Evolutionary conservation across 2,113 vertebrate genomes (phyloP), one percentile per base, ranked within the genome.

Genomic region (Herpetotheres cachinnans): DNA sequence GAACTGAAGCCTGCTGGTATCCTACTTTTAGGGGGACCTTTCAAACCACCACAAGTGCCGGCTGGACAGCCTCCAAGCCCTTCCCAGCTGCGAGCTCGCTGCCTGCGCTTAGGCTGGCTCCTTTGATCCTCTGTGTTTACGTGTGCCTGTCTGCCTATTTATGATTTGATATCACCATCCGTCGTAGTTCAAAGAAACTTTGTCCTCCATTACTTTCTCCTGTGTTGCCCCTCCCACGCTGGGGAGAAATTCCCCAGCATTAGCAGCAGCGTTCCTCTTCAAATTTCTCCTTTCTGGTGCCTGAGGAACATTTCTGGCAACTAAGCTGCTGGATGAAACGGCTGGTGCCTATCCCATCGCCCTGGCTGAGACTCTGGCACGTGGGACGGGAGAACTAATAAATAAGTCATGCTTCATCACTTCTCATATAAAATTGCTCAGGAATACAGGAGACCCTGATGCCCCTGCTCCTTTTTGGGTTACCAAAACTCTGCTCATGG

Each of bases 11-110:
- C 71, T 90, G 54, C 47, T 56, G 76, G 16, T 62, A 32, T 77
- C 59, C 34, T 25, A 13, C 20, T 86, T 89, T 21, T 32, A 49
- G 32, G 40, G 24, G n/a, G 56, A 71, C 46, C n/a, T 77, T 49
- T 65, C 13, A 1, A 78, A 26, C 11, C 7, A 61, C 24, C 4
- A 0, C 22, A 29, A 32, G 67, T 1, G 4, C 42, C 2, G 10
- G 24, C 34, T 91, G 81, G 69, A 30, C 0, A 3, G 16, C 11
- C 80, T 89, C 82, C 69, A 56, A 58, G 30, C 38, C 44, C 16
- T 55, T 69, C 69, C 42, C 2, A 3, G n/a, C 61, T 56, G 42
- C 2, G 9, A 62, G 50, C 65, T 74, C 7, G 1, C 62, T 86
- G 88, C 58, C 52, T 34, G 32, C 36, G 2, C 89, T 66, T 66